These are phyloP conservation scores for Copidosoma floridanum DNA, from an alignment of 1,140 invertebrate genomes.

Conservation along the genomic window DNA sequence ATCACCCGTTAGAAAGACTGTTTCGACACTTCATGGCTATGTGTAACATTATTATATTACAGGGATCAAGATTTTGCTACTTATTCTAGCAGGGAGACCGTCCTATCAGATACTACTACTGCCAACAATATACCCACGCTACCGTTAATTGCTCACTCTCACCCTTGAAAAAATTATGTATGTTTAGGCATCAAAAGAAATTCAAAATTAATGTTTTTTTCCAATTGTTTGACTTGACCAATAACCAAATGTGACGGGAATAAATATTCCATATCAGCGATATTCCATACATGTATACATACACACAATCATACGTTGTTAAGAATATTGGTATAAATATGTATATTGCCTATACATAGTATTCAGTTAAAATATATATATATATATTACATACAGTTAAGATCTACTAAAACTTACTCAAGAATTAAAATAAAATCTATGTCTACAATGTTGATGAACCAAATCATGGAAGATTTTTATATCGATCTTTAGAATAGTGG, in stretches of 20 bases:
- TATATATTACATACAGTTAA: too few species aligned
- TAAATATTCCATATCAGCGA: background rate
- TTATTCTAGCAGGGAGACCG: conserved; percentile 55
- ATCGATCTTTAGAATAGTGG: too few species aligned
- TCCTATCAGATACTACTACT: conserved; percentile 52
- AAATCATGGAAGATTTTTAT: too few species aligned
- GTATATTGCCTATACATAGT: too few species aligned
- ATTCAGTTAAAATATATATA: background rate
- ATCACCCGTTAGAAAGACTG: conserved; percentile 18
- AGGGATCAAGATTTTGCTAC: conserved; percentile 54
- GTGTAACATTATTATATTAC: conserved; percentile 54
- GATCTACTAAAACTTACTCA: too few species aligned
- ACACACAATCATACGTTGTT: background rate
- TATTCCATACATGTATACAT: background rate
- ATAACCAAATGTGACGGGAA: conserved; percentile 19
- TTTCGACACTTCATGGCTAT: conserved; percentile 40
- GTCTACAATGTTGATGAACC: too few species aligned
- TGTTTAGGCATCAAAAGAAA: too few species aligned
- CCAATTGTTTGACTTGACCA: too few species aligned
- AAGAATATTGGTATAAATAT: background rate
- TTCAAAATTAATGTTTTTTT: too few species aligned
- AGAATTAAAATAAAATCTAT: too few species aligned
- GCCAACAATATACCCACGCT: conserved; percentile 49
- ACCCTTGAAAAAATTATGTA: conserved; percentile 24
- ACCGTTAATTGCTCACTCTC: conserved; percentile 36